Percentiles rank a stretch among this genome's conserved stretches.
Conservation (phyloP, 2,113 vertebrate species). For the Hippoglossus stenolepis region DNA sequence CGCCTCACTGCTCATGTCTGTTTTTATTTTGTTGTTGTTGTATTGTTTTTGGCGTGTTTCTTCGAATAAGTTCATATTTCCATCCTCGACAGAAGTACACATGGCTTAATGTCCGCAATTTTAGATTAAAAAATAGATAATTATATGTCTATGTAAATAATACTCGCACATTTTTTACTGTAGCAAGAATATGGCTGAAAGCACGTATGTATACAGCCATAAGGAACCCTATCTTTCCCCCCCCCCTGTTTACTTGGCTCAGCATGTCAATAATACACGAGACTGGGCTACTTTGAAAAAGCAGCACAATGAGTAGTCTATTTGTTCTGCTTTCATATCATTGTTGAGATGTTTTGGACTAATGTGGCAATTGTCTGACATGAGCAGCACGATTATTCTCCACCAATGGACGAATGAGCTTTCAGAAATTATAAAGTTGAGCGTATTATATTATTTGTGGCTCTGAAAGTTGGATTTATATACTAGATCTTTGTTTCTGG, state of each 20-base stretch:
- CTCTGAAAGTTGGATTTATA: neutral
- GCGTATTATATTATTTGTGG: neutral
- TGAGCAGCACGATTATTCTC: neutral
- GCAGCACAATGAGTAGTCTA: neutral
- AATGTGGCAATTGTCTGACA: neutral
- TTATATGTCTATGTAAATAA: too few relatives aligned
- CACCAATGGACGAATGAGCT: neutral
- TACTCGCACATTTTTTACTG: too few relatives aligned
- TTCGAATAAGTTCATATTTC: conserved; percentile 25
- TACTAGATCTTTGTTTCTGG: neutral
- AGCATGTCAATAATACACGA: neutral
- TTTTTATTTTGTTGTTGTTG: conserved; percentile 1
- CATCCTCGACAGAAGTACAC: neutral
- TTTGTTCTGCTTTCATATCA: neutral
- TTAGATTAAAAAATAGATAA: too few relatives aligned
- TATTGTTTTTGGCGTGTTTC: neutral
- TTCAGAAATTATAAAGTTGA: neutral
- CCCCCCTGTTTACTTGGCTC: too few relatives aligned
- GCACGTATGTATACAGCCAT: neutral
- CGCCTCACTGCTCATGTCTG: conserved; percentile 14
- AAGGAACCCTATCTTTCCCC: too few relatives aligned
- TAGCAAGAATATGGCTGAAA: neutral
- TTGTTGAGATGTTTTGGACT: neutral
- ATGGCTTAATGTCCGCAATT: too few relatives aligned
- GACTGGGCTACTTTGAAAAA: too few relatives aligned